Percentiles rank a stretch among this genome's conserved stretches.
These are phyloP conservation scores for Lepilemur septentrionalis DNA, from an alignment of 2,797 vertebrate species.

Conservation along the genomic window DNA sequence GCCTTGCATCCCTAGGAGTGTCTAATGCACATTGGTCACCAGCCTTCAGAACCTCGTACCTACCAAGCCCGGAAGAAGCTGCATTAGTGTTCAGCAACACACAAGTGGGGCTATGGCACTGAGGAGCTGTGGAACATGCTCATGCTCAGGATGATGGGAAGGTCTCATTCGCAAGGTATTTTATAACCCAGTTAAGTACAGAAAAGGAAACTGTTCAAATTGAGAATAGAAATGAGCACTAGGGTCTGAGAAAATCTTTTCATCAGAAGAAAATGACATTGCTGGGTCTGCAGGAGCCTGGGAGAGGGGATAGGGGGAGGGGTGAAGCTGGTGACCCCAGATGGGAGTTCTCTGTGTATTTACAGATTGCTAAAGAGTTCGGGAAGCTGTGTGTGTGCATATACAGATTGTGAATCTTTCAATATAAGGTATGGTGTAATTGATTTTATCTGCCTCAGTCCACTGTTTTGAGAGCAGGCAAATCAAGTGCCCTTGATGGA, in stretches of 20 bases:
- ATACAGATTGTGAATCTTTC: background rate
- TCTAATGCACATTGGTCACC: too few relatives aligned
- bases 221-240: slow-evolving; percentile 1
- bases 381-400: background rate
- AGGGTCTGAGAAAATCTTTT: background rate
- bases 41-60: background rate
- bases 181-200: background rate
- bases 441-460: background rate
- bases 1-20: background rate
- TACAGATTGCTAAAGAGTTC: slow-evolving; percentile 41
- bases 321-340: background rate
- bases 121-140: background rate
- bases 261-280: background rate
- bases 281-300: background rate
- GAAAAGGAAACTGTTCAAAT: background rate
- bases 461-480: background rate
- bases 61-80: fast-evolving
- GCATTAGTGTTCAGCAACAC: fast-evolving
- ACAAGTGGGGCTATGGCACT: background rate
- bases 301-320: background rate
- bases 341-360: background rate
- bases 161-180: background rate
- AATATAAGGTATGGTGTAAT: background rate
- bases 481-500: background rate
- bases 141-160: background rate